Conservation (phyloP, 2,888 invertebrate genomes). For the Shargacucullia verbasci region DNA sequence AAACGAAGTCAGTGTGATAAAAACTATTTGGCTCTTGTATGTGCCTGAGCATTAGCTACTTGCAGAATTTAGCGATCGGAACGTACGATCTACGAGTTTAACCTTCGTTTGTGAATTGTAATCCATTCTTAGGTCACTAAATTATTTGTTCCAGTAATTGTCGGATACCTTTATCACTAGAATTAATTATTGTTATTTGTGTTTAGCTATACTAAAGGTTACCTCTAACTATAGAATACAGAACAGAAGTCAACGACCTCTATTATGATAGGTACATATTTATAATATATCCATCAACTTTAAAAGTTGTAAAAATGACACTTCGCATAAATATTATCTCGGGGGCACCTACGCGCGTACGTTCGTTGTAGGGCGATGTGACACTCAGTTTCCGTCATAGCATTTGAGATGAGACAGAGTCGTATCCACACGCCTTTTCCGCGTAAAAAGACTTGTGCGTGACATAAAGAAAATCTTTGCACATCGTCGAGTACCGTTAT, state of each 20-base stretch:
- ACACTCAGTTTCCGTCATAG: constrained; percentile 49
- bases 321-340: constrained; percentile 40
- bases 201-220: constrained; percentile 2
- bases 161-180: constrained; percentile 21
- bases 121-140: constrained; percentile 67
- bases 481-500: constrained; percentile 48
- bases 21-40: constrained; percentile 30
- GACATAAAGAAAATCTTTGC: constrained; percentile 49
- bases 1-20: constrained; percentile 8
- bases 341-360: constrained; percentile 22
- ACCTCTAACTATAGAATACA: constrained; percentile 6
- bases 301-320: constrained; percentile 48
- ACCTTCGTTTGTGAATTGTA: constrained; percentile 65
- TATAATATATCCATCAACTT: constrained; percentile 49
- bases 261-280: constrained; percentile 26
- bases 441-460: constrained; percentile 39
- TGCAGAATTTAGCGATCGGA: constrained; percentile 60
- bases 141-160: constrained; percentile 62
- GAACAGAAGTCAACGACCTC: constrained; percentile 43
- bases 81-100: constrained; percentile 50
- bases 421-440: constrained; percentile 35
- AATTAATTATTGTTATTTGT: constrained; percentile 22
- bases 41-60: constrained; percentile 30
- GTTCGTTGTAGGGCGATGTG: constrained; percentile 43
- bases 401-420: constrained; percentile 23